Evolutionary conservation across 1,140 invertebrate genomes (phyloP).

Genomic region (Aplysia californica): DNA sequence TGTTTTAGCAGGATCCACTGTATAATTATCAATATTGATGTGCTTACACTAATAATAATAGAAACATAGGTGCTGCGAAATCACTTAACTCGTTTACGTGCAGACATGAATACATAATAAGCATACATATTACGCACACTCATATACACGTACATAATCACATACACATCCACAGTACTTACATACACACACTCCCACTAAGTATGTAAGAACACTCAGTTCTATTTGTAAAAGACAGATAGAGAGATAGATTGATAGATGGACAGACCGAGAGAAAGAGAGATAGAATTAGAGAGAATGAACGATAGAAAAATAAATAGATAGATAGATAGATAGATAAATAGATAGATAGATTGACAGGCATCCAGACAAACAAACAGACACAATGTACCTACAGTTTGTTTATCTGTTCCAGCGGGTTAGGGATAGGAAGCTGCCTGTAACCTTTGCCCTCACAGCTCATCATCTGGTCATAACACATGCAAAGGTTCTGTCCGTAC

Average conservation of each 20-base stretch:
- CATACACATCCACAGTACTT: background rate
- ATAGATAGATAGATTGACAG: no score
- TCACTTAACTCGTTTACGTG: no score
- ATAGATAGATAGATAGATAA: no score
- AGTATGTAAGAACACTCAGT: background rate
- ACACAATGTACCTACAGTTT: conserved; percentile 41
- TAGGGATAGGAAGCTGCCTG: conserved; percentile 24
- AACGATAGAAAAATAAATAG: no score
- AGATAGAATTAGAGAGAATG: background rate
- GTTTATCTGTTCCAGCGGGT: conserved; percentile 7
- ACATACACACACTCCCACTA: background rate
- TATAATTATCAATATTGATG: no score
- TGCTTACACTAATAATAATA: no score
- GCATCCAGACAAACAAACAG: no score
- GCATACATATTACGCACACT: background rate
- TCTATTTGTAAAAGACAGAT: background rate
- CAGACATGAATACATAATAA: no score
- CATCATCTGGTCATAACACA: conserved; percentile 37
- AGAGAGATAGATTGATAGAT: no score
- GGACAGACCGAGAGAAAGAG: no score
- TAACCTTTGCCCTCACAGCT: conserved; percentile 34
- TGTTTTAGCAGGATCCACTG: no score
- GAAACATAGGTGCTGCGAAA: no score
- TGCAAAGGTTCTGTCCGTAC: conserved; percentile 25
- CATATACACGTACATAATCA: background rate